Evolutionary conservation across 2,797 vertebrate genomes (phyloP), one percentile per base, ranked within the genome.

Genomic region (Phoeniculus purpureus): DNA sequence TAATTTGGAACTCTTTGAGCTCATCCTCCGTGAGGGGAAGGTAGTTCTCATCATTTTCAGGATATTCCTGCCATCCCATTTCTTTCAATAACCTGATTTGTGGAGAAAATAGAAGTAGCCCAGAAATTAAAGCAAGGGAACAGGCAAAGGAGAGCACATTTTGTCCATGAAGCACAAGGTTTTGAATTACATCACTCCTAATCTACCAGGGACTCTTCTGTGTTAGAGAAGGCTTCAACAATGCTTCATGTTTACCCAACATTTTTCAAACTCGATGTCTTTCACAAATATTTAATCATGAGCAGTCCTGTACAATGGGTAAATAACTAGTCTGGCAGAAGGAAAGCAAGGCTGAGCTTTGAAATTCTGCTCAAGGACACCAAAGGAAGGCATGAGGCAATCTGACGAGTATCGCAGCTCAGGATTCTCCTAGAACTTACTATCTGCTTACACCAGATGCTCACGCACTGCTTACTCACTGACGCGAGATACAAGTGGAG

Each of bases 41-140:
- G 97, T 98, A 99, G 97, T 98, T 99, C 96, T 99, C 99, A 88
- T 99, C 99, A 17, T 99, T 99, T 97, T 99, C 99, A 93, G 99
- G 99, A 94, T 99, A 98, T 89, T 99, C 99, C 97, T 99, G 99
- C 99, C 99, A 99, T 95, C 99, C 99, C 99, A 99, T 99, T 96
- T 98, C 98, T 98, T 99, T 99, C 97, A 99, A 95, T 97, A 99
- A 98, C 97, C 99, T 99, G 87, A 60, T 31, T 52, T 23, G 70
- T 27, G 34, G 37, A 94, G 78, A 67, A 58, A 91, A 78, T 25
- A 91, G 20, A 61, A 95, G 13, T 40, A 45, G n/a, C 3, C 67
- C 18, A 11, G 34, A 52, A 85, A 91, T 79, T 85, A 86, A 92
- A 85, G 40, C 54, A 71, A 59, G 43, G 56, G 72, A 85, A 95